Evolutionary conservation across 2,888 invertebrate species (phyloP), one percentile per base, ranked within the genome.

Genomic region (Sarcophaga carnaria): DNA sequence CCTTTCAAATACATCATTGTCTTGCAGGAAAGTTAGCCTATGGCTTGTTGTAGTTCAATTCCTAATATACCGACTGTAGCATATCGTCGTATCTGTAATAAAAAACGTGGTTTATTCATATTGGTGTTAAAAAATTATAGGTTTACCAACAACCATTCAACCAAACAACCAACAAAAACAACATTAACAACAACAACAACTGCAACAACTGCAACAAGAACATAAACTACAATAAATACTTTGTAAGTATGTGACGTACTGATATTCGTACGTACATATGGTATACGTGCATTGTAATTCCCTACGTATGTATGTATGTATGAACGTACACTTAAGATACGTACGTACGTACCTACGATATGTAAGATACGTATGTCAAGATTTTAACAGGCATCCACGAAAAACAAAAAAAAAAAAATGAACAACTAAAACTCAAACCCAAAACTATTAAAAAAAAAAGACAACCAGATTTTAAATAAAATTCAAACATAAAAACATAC

Each of bases 71-170:
- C 64, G 20, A 81, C 70, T 82, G 83, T 80, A 86, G 79, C 37
- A 37, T 37, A 37, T 37, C 37, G 17, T 12, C 12, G 80, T 47
- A 74, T 62, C 74, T 71, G 69, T 82, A 69, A 4, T 49, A n/a
- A n/a, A 75, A 82, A 79, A 54, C 83, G 59, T 81, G 71, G 81
- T 80, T 79, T 84, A 79, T 79, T 84, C 78, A 87, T 74, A 83
- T 80, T 87, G 87, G 87, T 87, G 87, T 84, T 83, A 87, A 87
- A 84, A 87, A 87, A 87, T 87, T 87, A 87, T 87, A 87, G 79
- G 84, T 87, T 87, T 87, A 80, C 81, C 87, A 81, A 83, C 84
- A 87, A 87, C 81, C 81, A 87, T 84, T 82, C 81, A 84, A 82
- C 62, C 76, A 84, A 78, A 75, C 67, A 81, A 69, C 77, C 79